A percentile compares a stretch with the other conserved stretches of the same genome.
Conservation (phyloP, 1,140 invertebrate genomes). For the Heliconius melpomene region DNA sequence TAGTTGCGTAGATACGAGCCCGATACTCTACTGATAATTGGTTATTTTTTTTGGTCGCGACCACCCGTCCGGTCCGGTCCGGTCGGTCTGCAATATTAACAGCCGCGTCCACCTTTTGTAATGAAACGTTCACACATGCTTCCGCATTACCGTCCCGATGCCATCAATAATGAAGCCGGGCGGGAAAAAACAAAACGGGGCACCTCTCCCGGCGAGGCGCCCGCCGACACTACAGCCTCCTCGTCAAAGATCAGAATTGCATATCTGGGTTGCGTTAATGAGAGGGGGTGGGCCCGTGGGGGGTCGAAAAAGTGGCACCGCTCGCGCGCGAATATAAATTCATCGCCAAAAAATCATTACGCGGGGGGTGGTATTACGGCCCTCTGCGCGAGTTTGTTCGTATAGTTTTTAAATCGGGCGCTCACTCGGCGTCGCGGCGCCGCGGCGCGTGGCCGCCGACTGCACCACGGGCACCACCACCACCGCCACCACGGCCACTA, state of each 20-base stretch:
- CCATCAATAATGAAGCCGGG: constrained; percentile 80
- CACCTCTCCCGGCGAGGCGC: constrained; percentile 78
- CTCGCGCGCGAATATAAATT: constrained; percentile 82
- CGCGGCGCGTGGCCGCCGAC: constrained; percentile 59
- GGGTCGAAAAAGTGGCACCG: constrained; percentile 79
- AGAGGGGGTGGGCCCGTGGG: constrained; percentile 66
- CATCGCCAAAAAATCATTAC: constrained; percentile 83
- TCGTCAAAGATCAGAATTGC: constrained; percentile 83
- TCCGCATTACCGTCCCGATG: constrained; percentile 79
- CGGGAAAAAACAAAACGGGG: constrained; percentile 79
- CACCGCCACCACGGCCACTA: constrained; percentile 38
- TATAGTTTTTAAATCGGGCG: constrained; percentile 80
- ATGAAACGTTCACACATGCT: constrained; percentile 80
- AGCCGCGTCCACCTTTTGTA: constrained; percentile 79
- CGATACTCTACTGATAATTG: constrained; percentile 26
- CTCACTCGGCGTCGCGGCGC: constrained; percentile 69
- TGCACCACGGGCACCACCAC: constrained; percentile 40
- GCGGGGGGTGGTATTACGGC: constrained; percentile 81
- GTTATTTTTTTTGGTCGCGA: constrained; percentile 64
- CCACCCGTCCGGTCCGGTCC: constrained; percentile 76
- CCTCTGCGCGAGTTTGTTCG: constrained; percentile 73
- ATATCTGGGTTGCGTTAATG: constrained; percentile 82
- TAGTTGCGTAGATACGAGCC: constrained; percentile 46
- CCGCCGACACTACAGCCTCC: constrained; percentile 80
- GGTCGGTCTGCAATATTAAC: constrained; percentile 78